A percentile compares a stretch with the other conserved stretches of the same genome.
Evolutionary conservation across 2,797 vertebrate species (phyloP).

Genomic region (Betta splendens): DNA sequence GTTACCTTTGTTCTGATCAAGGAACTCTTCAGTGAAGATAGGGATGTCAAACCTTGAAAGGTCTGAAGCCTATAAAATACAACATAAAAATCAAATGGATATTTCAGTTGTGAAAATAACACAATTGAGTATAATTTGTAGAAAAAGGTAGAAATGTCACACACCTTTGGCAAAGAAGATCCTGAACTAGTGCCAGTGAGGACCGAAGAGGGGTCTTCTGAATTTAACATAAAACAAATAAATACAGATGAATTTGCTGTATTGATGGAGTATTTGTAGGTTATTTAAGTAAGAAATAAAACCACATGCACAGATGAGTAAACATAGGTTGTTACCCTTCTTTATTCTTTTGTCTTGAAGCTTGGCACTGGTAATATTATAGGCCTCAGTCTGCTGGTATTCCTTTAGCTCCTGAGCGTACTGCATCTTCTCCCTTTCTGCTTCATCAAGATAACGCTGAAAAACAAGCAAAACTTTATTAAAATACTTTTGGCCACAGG

Average conservation of each 20-base stretch:
- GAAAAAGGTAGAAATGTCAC: background rate
- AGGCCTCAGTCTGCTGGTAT: constrained; percentile 97
- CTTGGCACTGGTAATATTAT: constrained; percentile 92
- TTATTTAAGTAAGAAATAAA: background rate
- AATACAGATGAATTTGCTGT: background rate
- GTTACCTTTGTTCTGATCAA: constrained; percentile 99
- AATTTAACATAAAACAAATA: no score
- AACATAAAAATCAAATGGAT: constrained; percentile 14
- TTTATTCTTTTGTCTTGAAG: constrained; percentile 96
- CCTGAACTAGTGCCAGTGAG: constrained; percentile 77
- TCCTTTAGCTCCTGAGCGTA: constrained; percentile 94
- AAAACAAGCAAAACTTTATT: background rate
- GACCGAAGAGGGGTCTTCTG: constrained; percentile 81
- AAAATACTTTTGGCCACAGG: no score
- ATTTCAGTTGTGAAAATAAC: background rate
- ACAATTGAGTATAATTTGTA: background rate
- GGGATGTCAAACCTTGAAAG: constrained; percentile 91
- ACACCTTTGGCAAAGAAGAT: constrained; percentile 76
- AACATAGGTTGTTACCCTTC: constrained; percentile 82
- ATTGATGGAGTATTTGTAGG: background rate
- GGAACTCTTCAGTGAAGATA: constrained; percentile 98
- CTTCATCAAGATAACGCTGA: constrained; percentile 94
- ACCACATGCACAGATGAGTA: background rate
- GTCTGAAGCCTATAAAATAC: constrained; percentile 78
- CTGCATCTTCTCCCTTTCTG: constrained; percentile 94